Base-by-base conservation (phyloP, 2,113 vertebrate genomes). In the Ammospiza caudacuta region DNA sequence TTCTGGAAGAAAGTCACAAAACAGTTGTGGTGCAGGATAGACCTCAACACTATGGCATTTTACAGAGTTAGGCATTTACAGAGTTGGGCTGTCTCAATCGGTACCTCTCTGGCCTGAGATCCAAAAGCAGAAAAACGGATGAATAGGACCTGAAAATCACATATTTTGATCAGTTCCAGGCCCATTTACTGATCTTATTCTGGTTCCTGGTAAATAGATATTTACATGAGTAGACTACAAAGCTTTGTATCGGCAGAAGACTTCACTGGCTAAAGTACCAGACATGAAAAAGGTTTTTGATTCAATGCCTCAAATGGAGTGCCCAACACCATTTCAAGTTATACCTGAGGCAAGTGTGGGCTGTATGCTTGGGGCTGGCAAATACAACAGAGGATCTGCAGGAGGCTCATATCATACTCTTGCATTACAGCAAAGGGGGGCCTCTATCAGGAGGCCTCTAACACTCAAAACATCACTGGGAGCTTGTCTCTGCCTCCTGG, bases 351-450 rank as follows among this genome's bases (percentile, higher is more conserved):
- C 22, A 41, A 39, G 37, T 39, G 37, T 11, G 37, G 37, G 37
- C 37, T 39, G 11, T 64, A 70, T 77, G 9, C 31, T 39, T 73
- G 25, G 31, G 21, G 22, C 16, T 91, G 39, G 41, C 29, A 76
- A 54, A 75, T 62, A 41, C 5, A 61, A 25, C 29, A 59, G 35
- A 35, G 27, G 54, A 43, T 12, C 37, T 83, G 16, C 35, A 46
- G 41, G 39, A 68, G 19, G 29, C 27, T 62, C 2, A 1, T 11
- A 29, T 62, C 2, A 1, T 11, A 29, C 7, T 4, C 8, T 68
- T 4, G 3, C 31, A 27, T 20, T 49, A 20, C 1, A 75, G 16
- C 17, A 39, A 20, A n/a, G 22, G 9, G 15, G 35, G 35, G 3
- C 37, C 37, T 39, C 8, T 37, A 21, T 41, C 23, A 31, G 55